phyloP scores from a whole-genome alignment of 2,113 vertebrate species.

The Malaclemys terrapin region DNA sequence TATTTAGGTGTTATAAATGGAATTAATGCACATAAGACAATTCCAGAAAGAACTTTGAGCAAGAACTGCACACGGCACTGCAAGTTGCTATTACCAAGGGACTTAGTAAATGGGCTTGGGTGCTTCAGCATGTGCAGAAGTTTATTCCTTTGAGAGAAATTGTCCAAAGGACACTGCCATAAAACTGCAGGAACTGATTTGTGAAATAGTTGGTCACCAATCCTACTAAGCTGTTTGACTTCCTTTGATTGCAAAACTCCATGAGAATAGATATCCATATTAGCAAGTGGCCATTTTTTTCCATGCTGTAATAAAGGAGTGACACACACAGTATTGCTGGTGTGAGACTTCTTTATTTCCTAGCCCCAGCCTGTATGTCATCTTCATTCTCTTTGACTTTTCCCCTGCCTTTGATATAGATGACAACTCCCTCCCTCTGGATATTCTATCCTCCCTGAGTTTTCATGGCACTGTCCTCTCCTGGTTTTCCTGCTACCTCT shows the following conservation, averaged over 20 bases:
- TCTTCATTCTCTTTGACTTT: not conserved
- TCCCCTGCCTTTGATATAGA: not conserved
- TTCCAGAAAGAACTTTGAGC: not conserved
- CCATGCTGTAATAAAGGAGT: too few species aligned
- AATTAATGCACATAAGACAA: not conserved
- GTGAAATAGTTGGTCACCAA: not conserved
- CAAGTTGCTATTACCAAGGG: accelerated
- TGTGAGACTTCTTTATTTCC: not conserved
- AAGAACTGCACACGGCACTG: not conserved
- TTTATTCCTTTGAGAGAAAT: not conserved
- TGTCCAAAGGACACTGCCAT: not conserved
- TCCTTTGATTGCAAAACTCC: not conserved
- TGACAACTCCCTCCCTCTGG: not conserved
- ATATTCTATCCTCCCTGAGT: accelerated
- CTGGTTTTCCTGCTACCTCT: not conserved
- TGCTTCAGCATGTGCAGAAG: not conserved
- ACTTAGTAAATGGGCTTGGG: not conserved
- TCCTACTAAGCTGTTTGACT: not conserved
- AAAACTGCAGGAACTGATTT: not conserved
- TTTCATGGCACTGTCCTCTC: not conserved
- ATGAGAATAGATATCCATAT: too few species aligned
- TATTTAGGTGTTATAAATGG: not conserved
- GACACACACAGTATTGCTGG: not conserved
- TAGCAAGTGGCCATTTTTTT: too few species aligned
- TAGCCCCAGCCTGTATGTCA: not conserved